Base-by-base conservation (phyloP, 2,888 invertebrate species). In the Noctua fimbriata region DNA sequence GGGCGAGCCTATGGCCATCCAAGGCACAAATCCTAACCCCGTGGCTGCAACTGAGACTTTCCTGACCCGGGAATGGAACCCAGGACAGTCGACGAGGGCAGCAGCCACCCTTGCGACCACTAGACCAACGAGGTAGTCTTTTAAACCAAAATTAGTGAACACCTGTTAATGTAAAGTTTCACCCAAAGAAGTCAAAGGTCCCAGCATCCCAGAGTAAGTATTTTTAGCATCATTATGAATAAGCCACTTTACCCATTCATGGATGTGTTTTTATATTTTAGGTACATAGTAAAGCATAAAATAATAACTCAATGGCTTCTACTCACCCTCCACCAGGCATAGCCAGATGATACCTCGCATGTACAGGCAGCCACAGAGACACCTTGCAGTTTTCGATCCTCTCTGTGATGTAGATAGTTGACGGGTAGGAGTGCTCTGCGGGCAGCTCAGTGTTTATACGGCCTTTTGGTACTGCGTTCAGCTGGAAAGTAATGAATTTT, bases 301-400 rank as follows among this genome's bases (percentile, higher is more conserved):
- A 16, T 1, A 41, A 67, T 24, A 67, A 67, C 7, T 7, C 7
- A 41, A 32, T 32, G 21, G 6, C 32, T 49, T 71, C 24, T 75
- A 89, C 93, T 90, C 55, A 96, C 96, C 96, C 95, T 69, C 96
- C 96, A 63, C 93, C 94, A 3, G 86, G 16, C 0, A 79, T 88
- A 3, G 96, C 93, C 21, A 89, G 82, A 49, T 96, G 96, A 84
- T 96, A 97, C 65, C 96, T 91, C 1, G 96, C 96, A 87, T 97
- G 96, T 0, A 96, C 92, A 0, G 96, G 96, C 41, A 96, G 81
- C 93, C 94, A 95, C 58, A 94, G 63, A 0, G 84, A 73, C 1
- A 90, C 90, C 73, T 81, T 85, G 63, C 90, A 89, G 16, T 89
- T 82, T 0, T 58, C 83, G 24, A 96, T 87, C 52, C 89, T 88